Percentiles rank a stretch among this genome's conserved stretches.
Evolutionary conservation across 2,888 invertebrate genomes (phyloP).

Genomic region (Megamerina dolium): DNA sequence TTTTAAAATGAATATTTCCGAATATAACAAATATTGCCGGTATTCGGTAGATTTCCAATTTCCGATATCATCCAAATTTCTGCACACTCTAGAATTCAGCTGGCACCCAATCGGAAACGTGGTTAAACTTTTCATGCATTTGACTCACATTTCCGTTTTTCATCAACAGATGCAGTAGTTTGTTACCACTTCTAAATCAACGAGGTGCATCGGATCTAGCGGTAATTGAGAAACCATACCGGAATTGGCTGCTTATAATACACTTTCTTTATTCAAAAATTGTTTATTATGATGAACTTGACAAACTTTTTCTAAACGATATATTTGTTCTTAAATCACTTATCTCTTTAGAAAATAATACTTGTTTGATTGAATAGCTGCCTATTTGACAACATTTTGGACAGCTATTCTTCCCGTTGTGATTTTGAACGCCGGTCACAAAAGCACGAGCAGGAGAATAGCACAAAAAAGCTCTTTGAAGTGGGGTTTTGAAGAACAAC

Average conservation of each 20-base stretch:
- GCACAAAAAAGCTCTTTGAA: too few relatives aligned
- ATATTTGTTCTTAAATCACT: too few relatives aligned
- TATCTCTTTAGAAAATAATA: too few relatives aligned
- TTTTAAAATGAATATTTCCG: neutral
- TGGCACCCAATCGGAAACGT: neutral
- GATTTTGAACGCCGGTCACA: too few relatives aligned
- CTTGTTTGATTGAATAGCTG: too few relatives aligned
- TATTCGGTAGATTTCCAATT: neutral
- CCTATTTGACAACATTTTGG: too few relatives aligned
- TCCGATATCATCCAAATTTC: constrained; percentile 1
- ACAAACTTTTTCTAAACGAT: too few relatives aligned
- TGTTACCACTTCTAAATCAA: constrained; percentile 5
- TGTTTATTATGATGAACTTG: too few relatives aligned
- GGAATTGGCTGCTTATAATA: neutral
- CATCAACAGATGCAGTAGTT: constrained; percentile 2
- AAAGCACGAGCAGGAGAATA: too few relatives aligned
- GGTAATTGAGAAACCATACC: constrained; percentile 8
- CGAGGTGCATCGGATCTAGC: constrained; percentile 6
- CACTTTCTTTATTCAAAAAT: neutral
- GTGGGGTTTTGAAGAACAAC: too few relatives aligned
- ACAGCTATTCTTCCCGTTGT: too few relatives aligned
- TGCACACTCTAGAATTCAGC: constrained; percentile 3
- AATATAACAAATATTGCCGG: neutral
- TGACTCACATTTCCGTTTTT: too few relatives aligned
- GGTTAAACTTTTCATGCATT: neutral